Evolutionary conservation across 2,113 vertebrate species (phyloP).

Genomic region (Thalassarche chlororhynchos): DNA sequence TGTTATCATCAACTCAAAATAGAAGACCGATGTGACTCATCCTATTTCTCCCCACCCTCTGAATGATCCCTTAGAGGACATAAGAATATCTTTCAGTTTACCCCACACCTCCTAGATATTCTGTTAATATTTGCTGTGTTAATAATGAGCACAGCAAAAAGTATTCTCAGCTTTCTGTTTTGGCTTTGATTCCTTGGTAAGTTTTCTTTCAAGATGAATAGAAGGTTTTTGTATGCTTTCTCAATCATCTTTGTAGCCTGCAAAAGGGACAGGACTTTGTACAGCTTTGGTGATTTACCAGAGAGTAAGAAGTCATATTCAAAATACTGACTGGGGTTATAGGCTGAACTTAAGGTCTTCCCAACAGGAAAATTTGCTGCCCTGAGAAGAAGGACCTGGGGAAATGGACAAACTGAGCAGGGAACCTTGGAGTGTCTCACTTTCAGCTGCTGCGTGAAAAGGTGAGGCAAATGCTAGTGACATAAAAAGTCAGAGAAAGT

Average conservation of each 20-base stretch:
- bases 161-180: not conserved
- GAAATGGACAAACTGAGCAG: not conserved
- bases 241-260: not conserved
- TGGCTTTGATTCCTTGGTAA: not conserved
- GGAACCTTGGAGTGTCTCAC: not conserved
- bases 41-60: not conserved
- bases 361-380: not conserved
- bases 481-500: not conserved
- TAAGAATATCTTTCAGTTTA: not conserved
- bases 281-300: not conserved
- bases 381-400: not conserved
- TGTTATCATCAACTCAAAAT: not conserved
- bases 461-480: not conserved
- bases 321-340: not conserved
- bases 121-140: not conserved
- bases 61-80: not conserved
- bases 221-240: not conserved
- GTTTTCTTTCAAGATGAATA: not conserved
- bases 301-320: not conserved
- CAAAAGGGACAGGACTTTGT: not conserved
- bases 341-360: not conserved
- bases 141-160: not conserved
- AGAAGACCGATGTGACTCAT: not conserved
- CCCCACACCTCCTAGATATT: not conserved
- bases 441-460: not conserved